Evolutionary conservation across 2,888 invertebrate genomes (phyloP), one percentile per base, ranked within the genome.

Genomic region (Nomada ferruginata): DNA sequence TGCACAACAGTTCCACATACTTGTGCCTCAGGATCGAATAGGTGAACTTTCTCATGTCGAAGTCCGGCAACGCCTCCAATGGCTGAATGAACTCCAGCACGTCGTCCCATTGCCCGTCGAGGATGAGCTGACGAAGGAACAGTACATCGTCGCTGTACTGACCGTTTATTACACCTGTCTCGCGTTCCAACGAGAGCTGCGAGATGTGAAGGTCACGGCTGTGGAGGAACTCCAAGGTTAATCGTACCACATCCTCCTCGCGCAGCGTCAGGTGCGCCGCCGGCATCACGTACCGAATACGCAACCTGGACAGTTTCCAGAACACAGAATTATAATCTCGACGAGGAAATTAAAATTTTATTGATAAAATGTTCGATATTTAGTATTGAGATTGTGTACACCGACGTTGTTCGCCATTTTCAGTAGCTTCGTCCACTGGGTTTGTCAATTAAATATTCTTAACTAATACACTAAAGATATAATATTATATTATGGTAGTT

Each of bases 61-160:
- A 99, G 59, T 96, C 95, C 90, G 96, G 96, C 80, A 97, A 94
- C 13, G 96, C 96, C 92, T 97, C 97, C 72, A 99, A 95, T 0
- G 99, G 99, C 94, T 99, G 98, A 80, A 99, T 97, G 94, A 99
- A 99, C 93, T 99, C 98, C 80, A 98, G 94, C 0, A 98, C 98
- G 93, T 99, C 98, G 94, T 99, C 99, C 99, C 99, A 99, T 94
- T 99, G 98, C 23, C 99, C 99, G 94, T 99, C 99, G 73, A 99
- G 95, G 87, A 99, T 98, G 71, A 99, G 96, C 94, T 99, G 98
- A 23, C 99, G 95, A 26, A 99, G 95, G 94, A 99, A 99, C 64
- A 99, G 95, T 55, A 98, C 96, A 94, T 99, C 99, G 94, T 99
- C 98, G 18, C 98, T 98, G 94, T 96, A 98, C 92, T 97, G 96